Evolutionary conservation across 2,888 invertebrate species (phyloP).

Genomic region (Polydrusus cervinus): DNA sequence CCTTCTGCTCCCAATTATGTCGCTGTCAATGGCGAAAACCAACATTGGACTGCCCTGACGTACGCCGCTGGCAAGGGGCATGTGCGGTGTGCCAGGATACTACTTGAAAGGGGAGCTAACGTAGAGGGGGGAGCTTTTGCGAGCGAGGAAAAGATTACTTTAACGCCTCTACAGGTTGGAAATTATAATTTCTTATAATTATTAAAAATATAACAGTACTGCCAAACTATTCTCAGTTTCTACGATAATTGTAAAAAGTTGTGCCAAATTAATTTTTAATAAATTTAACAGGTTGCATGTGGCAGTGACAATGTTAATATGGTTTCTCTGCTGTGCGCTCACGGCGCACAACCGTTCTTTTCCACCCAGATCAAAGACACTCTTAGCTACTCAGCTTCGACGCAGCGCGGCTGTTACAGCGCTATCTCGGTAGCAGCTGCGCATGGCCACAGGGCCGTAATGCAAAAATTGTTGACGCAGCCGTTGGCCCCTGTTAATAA

Average conservation of each 20-base stretch:
- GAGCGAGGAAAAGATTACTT: constrained; percentile 88
- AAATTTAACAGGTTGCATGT: constrained; percentile 78
- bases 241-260: too few species aligned
- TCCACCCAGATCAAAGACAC: constrained; percentile 89
- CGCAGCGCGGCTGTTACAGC: constrained; percentile 90
- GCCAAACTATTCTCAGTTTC: too few species aligned
- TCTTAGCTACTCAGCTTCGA: constrained; percentile 88
- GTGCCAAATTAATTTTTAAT: not conserved
- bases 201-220: not conserved
- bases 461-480: constrained; percentile 86
- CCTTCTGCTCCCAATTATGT: constrained; percentile 70
- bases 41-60: constrained; percentile 91
- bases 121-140: constrained; percentile 90
- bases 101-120: constrained; percentile 86
- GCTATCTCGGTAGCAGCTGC: constrained; percentile 93
- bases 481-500: constrained; percentile 79
- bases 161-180: constrained; percentile 88
- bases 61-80: constrained; percentile 82
- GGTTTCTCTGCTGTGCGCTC: constrained; percentile 84
- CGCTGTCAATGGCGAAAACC: constrained; percentile 79
- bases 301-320: constrained; percentile 88
- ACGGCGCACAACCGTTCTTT: constrained; percentile 91
- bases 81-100: constrained; percentile 74
- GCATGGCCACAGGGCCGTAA: constrained; percentile 86
- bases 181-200: not conserved